Evolutionary conservation across 2,797 vertebrate genomes (phyloP).

Genomic region (Pseudochromis fuscus): DNA sequence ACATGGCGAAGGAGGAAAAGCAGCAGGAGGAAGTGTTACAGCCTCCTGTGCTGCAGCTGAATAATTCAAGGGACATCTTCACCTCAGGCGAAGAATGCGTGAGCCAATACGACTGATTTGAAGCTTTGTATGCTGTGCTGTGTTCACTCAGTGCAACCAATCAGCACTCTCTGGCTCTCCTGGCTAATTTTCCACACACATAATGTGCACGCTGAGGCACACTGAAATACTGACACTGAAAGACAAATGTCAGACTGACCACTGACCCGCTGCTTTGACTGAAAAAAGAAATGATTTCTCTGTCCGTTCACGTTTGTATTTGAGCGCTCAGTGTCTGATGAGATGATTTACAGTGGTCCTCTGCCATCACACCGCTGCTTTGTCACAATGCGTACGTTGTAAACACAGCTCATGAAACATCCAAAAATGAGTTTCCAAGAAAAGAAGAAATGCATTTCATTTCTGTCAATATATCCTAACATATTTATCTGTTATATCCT

Average conservation of each 20-base stretch:
- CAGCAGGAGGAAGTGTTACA: conserved; percentile 46
- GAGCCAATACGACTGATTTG: conserved; percentile 35
- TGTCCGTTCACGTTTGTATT: neutral
- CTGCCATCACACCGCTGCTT: neutral
- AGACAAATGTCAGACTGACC: conserved; percentile 26
- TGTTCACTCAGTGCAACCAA: conserved; percentile 31
- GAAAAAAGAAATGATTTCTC: neutral
- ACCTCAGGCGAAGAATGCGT: conserved; percentile 48
- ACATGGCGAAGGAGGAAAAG: conserved; percentile 28
- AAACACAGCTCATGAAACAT: too few relatives aligned
- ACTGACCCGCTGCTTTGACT: neutral
- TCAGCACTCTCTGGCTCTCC: conserved; percentile 17
- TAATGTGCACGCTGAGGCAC: neutral
- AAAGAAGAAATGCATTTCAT: too few relatives aligned
- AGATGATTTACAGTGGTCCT: neutral
- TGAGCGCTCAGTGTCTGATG: conserved; percentile 6
- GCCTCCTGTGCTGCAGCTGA: conserved; percentile 50
- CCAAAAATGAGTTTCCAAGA: too few relatives aligned
- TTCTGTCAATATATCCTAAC: too few relatives aligned
- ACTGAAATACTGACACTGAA: conserved; percentile 16
- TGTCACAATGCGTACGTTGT: neutral
- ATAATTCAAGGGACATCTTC: conserved; percentile 64
- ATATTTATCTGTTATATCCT: neutral
- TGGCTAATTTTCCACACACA: conserved; percentile 12
- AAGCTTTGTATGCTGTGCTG: conserved; percentile 35